A percentile compares a stretch with the other conserved stretches of the same genome.
phyloP scores from a whole-genome alignment of 2,888 invertebrate genomes.

The Drosophila picticornis region DNA sequence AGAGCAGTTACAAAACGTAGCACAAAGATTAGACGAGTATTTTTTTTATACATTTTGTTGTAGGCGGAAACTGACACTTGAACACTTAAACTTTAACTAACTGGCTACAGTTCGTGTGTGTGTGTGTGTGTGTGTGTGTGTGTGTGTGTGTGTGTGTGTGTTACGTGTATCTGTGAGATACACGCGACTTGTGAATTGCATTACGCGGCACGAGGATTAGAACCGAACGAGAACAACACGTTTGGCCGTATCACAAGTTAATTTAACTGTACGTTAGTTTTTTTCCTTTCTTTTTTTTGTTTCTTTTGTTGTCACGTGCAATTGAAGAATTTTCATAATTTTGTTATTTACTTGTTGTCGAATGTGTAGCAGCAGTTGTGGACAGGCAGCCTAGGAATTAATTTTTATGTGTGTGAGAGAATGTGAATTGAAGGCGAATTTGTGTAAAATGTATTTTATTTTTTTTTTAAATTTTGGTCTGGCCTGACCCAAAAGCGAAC shows the following conservation, averaged over 20 bases:
- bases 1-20: conserved; percentile 26
- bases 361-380: conserved; percentile 38
- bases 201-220: conserved; percentile 45
- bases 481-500: conserved; percentile 79
- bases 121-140: conserved; percentile 19
- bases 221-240: conserved; percentile 7
- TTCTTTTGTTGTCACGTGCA: conserved; percentile 47
- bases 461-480: conserved; percentile 53
- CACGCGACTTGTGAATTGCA: conserved; percentile 33
- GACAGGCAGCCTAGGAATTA: conserved; percentile 56
- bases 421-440: conserved; percentile 36
- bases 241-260: conserved; percentile 9
- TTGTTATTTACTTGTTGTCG: conserved; percentile 30
- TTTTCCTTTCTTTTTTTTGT: background rate
- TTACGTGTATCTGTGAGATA: conserved; percentile 51
- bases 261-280: conserved; percentile 28
- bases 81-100: conserved; percentile 36
- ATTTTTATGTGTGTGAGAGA: conserved; percentile 14
- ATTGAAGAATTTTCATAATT: conserved; percentile 14
- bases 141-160: conserved; percentile 14
- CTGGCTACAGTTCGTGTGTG: conserved; percentile 22
- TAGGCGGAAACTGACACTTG: conserved; percentile 71
- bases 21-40: conserved; percentile 32
- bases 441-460: conserved; percentile 20
- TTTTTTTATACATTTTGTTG: conserved; percentile 8